Base-by-base conservation (phyloP, 2,113 vertebrate species). In the Panthera tigris region DNA sequence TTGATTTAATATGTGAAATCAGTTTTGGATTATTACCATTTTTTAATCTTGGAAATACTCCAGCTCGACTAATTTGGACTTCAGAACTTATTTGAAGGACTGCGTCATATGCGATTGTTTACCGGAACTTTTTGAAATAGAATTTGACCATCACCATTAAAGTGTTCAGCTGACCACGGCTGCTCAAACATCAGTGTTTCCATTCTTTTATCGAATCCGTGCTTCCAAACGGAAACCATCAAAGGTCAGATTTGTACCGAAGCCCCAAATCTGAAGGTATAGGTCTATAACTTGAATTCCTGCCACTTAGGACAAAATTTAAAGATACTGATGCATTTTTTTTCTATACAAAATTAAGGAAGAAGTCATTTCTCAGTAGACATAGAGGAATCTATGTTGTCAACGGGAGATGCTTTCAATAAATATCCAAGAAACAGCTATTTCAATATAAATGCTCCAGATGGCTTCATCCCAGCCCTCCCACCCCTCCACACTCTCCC, bases 1-100 rank as follows among this genome's bases (percentile, higher is more conserved):
- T 92, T 96, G 96, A 96, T 89, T 96, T 94, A 96, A 90, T 95
- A 93, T 90, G 83, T 95, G 94, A 97, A 95, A 87, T 92, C 73
- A 95, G 50, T 57, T 95, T 91, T 82, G 19, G 78, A 97, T 74
- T 83, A 39, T 96, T 94, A 93, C 33, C n/a, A 66, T 39, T 90
- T 94, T 94, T 63, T 68, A 91, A 89, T 97, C 83, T 92, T 96
- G 92, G 94, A 92, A 95, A 83, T 82, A 89, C 21, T 91, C 89
- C 92, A 87, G 15, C 23, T 41, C 29, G 21, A 84, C 68, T 84
- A 90, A 97, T 96, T 78, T 36, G 11, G 29, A 84, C 55, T 95
- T 96, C 36, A 45, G 76, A 87, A 91, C 39, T 89, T 95, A 66
- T 83, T 93, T 92, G 96, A 97, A 96, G 86, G 55, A 80, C 71